phyloP scores from a whole-genome alignment of 2,797 vertebrate genomes.

The Poecilia picta region DNA sequence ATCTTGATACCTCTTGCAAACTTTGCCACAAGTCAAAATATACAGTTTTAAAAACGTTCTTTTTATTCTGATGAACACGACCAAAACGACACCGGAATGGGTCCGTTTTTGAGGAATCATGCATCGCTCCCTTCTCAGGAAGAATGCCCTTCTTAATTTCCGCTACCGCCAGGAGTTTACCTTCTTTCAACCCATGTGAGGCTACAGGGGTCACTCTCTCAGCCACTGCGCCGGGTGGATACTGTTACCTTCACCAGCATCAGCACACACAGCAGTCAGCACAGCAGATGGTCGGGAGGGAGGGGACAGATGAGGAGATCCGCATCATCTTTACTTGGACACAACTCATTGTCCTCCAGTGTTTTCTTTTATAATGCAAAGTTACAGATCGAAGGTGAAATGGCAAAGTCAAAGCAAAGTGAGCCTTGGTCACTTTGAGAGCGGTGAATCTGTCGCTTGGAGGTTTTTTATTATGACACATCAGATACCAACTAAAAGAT shows the following conservation, averaged over 20 bases:
- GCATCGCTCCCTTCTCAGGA: not conserved
- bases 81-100: not conserved
- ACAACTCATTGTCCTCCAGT: constrained; percentile 36
- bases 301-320: constrained; percentile 51
- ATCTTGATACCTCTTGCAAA: constrained; percentile 21
- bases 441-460: constrained; percentile 13
- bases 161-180: constrained; percentile 37
- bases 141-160: constrained; percentile 22
- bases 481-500: not conserved
- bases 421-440: constrained; percentile 10
- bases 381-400: constrained; percentile 37
- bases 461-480: constrained; percentile 5
- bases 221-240: constrained; percentile 58
- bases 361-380: constrained; percentile 28
- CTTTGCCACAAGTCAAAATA: not conserved
- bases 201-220: constrained; percentile 58
- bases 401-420: constrained; percentile 21
- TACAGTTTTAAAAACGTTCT: not conserved
- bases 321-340: constrained; percentile 56
- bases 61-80: not conserved
- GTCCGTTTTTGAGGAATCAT: not conserved
- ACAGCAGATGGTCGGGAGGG: constrained; percentile 66
- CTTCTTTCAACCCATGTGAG: constrained; percentile 48
- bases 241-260: constrained; percentile 68
- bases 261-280: constrained; percentile 71